Conservation (phyloP, 2,888 invertebrate genomes). For the Eueremaeus valkanovi region DNA sequence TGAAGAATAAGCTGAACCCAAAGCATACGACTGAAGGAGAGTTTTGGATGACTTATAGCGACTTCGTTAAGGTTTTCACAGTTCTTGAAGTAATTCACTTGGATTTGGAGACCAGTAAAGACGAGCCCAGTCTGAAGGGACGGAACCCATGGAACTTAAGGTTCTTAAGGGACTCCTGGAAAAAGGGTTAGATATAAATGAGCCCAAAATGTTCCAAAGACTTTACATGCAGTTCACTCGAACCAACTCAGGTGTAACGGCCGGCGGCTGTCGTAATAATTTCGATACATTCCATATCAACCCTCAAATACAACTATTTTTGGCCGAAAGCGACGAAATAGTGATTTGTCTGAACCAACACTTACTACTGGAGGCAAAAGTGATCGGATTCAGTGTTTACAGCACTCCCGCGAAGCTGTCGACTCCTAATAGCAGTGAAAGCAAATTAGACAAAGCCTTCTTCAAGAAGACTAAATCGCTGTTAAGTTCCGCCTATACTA, state of each 20-base stretch:
- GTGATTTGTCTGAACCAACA: slow-evolving; percentile 83
- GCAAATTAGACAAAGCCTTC: slow-evolving; percentile 64
- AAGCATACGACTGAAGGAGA: slow-evolving; percentile 66
- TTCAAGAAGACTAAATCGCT: slow-evolving; percentile 81
- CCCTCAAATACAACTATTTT: slow-evolving; percentile 75
- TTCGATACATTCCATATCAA: slow-evolving; percentile 88
- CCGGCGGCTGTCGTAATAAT: slow-evolving; percentile 84
- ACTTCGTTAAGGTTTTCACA: slow-evolving; percentile 75
- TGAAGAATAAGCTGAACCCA: slow-evolving; percentile 65
- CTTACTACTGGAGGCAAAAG: slow-evolving; percentile 85
- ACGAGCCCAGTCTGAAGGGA: slow-evolving; percentile 71
- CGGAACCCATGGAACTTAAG: slow-evolving; percentile 82
- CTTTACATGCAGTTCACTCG: neutral
- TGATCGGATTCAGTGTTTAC: slow-evolving; percentile 85
- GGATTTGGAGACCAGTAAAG: slow-evolving; percentile 77
- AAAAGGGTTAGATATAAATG: slow-evolving; percentile 50
- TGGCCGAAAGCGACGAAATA: slow-evolving; percentile 63
- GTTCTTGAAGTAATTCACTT: slow-evolving; percentile 78
- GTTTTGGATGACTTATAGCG: slow-evolving; percentile 77
- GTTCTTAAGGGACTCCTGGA: slow-evolving; percentile 80
- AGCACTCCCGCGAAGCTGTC: slow-evolving; percentile 56
- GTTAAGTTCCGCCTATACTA: slow-evolving; percentile 84
- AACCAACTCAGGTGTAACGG: slow-evolving; percentile 76
- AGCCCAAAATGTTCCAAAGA: neutral
- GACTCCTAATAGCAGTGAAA: slow-evolving; percentile 26